Conservation (phyloP, 2,797 vertebrate species). For the Heteromormyrus szaboi region DNA sequence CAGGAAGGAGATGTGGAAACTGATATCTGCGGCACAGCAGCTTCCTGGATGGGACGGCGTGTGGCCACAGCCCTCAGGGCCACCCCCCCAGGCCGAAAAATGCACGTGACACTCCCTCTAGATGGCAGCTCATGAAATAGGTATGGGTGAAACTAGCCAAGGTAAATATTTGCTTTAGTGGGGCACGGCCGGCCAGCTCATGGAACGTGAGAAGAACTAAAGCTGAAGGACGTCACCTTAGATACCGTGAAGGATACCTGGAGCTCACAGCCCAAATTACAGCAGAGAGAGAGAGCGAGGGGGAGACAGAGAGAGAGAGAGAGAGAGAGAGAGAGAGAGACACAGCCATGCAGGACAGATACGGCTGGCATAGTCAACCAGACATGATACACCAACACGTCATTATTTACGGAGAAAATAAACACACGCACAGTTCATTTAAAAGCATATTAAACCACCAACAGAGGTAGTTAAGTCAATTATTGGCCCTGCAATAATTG, state of each 20-base stretch:
- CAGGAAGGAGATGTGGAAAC: neutral
- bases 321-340: neutral
- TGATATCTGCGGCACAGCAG: neutral
- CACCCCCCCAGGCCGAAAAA: neutral
- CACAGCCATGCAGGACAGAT: neutral
- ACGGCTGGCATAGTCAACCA: neutral
- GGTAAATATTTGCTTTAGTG: constrained; percentile 27
- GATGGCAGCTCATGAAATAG: constrained; percentile 3
- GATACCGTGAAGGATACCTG: neutral
- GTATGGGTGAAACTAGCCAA: constrained; percentile 11
- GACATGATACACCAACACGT: neutral
- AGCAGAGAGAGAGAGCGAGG: neutral
- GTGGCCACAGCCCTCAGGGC: neutral
- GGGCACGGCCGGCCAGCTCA: constrained; percentile 9
- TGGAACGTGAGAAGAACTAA: constrained; percentile 7
- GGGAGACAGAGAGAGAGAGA: neutral
- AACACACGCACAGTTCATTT: neutral
- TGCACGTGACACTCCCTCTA: neutral
- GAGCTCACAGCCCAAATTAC: neutral
- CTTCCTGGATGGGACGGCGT: neutral
- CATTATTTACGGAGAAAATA: neutral
- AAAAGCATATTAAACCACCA: neutral
- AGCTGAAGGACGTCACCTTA: neutral
- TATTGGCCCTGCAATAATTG: neutral
- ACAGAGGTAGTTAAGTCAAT: neutral